phyloP scores from a whole-genome alignment of 2,113 vertebrate species.

The Geococcyx californianus region DNA sequence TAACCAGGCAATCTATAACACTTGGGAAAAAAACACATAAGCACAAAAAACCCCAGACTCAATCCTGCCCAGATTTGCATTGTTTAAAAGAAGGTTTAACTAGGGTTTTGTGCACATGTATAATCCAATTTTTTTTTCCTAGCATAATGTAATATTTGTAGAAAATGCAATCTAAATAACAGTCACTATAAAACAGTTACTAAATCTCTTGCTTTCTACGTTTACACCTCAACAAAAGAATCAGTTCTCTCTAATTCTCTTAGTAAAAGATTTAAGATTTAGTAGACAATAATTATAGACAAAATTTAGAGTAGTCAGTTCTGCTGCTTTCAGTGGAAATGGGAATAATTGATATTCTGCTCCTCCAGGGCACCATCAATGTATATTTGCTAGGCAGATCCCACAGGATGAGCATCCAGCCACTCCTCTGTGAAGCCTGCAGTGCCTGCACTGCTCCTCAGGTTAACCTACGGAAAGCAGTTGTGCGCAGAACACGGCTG shows the following conservation, averaged over 20 bases:
- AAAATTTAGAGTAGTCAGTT: background rate
- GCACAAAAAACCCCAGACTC: background rate
- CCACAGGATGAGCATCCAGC: background rate
- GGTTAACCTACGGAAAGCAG: background rate
- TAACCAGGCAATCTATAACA: background rate
- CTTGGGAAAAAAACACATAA: background rate
- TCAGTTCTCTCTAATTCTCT: background rate
- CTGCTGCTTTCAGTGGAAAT: background rate
- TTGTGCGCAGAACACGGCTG: fast-evolving
- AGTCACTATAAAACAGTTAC: background rate
- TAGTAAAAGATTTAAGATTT: background rate
- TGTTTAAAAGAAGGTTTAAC: background rate
- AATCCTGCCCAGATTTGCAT: background rate
- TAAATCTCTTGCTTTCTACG: background rate
- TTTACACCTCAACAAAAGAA: constrained; percentile 1
- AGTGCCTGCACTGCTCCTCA: background rate
- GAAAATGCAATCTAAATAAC: background rate
- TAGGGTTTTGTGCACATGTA: background rate
- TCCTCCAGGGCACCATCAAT: background rate
- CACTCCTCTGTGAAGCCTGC: background rate
- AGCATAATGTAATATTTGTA: background rate
- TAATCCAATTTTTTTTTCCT: background rate
- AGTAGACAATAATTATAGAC: background rate
- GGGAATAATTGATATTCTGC: background rate
- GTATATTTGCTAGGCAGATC: fast-evolving